phyloP scores from a whole-genome alignment of 2,888 invertebrate species.

The Eupithecia pulchellata region DNA sequence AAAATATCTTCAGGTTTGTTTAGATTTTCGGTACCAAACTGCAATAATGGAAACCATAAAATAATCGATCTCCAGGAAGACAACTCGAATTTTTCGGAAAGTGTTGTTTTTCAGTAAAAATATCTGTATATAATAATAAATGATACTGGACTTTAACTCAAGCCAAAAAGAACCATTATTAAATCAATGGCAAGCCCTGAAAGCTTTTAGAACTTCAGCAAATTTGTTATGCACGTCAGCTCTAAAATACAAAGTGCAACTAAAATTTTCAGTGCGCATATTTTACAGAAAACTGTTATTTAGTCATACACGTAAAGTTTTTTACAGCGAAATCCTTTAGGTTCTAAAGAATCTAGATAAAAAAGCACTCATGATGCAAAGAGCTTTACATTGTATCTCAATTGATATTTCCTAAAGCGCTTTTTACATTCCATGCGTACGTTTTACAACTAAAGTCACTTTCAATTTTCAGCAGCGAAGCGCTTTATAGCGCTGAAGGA shows the following conservation, averaged over 20 bases:
- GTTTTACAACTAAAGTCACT: constrained; percentile 81
- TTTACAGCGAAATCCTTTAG: constrained; percentile 9
- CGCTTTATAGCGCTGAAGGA: constrained; percentile 73
- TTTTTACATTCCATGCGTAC: constrained; percentile 63
- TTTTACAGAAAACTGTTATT: constrained; percentile 17
- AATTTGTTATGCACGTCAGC: constrained; percentile 22
- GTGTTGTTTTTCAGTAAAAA: background rate
- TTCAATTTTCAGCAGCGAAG: constrained; percentile 79
- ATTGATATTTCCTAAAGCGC: constrained; percentile 70
- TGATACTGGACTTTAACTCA: background rate
- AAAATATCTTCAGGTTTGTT: background rate
- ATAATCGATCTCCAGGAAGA: background rate
- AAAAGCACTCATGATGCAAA: constrained; percentile 27
- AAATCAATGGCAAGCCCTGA: constrained; percentile 17
- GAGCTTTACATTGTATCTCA: constrained; percentile 34
- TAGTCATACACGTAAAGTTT: constrained; percentile 5
- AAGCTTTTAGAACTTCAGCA: constrained; percentile 29
- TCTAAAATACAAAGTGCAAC: constrained; percentile 22
- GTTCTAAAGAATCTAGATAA: constrained; percentile 31
- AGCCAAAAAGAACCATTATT: constrained; percentile 19
- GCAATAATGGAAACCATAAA: background rate
- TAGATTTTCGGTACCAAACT: background rate
- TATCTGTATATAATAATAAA: background rate
- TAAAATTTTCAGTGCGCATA: constrained; percentile 14
- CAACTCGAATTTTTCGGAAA: background rate